Conservation (phyloP, 1,140 invertebrate genomes). For the Yoshiicerus persimilis region DNA sequence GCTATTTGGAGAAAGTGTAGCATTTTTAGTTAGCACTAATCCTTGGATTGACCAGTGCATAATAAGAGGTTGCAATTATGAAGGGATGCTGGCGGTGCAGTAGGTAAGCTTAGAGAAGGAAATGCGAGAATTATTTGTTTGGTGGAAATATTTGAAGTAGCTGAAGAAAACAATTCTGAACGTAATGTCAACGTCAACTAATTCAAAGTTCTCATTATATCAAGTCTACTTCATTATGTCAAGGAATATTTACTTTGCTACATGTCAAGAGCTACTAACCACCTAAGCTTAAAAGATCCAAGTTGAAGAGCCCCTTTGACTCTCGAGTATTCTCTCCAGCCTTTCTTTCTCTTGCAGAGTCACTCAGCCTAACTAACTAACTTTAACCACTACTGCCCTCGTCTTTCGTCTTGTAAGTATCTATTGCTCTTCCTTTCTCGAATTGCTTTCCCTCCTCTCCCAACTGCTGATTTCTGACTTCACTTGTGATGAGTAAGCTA, state of each 20-base stretch:
- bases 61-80: no score
- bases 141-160: background rate
- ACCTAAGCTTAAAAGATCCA: background rate
- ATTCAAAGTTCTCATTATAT: background rate
- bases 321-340: background rate
- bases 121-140: background rate
- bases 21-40: no score
- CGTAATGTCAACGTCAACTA: background rate
- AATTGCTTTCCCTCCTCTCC: background rate
- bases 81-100: no score
- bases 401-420: background rate
- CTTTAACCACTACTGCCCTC: background rate
- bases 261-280: background rate
- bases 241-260: background rate
- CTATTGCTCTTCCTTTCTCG: background rate
- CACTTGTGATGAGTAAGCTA: background rate
- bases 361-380: background rate
- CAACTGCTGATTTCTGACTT: background rate
- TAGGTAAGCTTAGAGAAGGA: no score
- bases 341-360: background rate
- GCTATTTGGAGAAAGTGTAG: no score
- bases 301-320: background rate
- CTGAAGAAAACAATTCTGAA: background rate
- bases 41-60: no score
- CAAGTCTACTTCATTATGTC: constrained; percentile 7